phyloP scores from a whole-genome alignment of 2,113 vertebrate species.

The Peromyscus polionotus region DNA sequence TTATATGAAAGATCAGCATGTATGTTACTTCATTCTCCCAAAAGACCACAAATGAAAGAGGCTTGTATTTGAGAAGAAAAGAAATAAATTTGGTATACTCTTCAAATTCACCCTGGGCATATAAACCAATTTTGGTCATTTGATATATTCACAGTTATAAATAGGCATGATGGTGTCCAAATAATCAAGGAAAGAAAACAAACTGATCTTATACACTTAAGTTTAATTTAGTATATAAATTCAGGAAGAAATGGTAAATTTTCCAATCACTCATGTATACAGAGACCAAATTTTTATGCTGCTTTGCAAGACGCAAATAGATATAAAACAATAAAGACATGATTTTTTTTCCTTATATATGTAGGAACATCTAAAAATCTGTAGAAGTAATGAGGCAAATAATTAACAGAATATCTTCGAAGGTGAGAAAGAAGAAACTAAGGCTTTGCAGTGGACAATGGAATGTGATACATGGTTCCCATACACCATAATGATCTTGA shows the following conservation, averaged over 20 bases:
- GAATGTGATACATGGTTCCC: not conserved
- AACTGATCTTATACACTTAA: not conserved
- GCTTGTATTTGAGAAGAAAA: not conserved
- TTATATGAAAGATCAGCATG: not conserved
- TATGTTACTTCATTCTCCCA: not conserved
- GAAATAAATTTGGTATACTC: not conserved
- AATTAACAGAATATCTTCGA: not conserved
- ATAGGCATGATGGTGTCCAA: not conserved
- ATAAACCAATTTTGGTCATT: not conserved
- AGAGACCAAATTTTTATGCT: not conserved
- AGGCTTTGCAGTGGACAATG: not conserved
- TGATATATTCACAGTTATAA: not conserved
- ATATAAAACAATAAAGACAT: not conserved
- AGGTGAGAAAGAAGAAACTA: not conserved
- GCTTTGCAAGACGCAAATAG: not conserved
- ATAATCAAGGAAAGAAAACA: not conserved
- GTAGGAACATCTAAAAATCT: not conserved
- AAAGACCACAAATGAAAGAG: not conserved
- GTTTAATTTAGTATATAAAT: not conserved
- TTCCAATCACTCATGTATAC: not conserved
- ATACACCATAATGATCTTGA: not conserved
- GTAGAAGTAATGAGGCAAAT: not conserved
- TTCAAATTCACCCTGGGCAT: conserved; percentile 19
- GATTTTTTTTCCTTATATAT: not conserved
- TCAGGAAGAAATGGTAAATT: not conserved